phyloP scores from a whole-genome alignment of 2,797 vertebrate genomes.

The Hephaestus fuliginosus region DNA sequence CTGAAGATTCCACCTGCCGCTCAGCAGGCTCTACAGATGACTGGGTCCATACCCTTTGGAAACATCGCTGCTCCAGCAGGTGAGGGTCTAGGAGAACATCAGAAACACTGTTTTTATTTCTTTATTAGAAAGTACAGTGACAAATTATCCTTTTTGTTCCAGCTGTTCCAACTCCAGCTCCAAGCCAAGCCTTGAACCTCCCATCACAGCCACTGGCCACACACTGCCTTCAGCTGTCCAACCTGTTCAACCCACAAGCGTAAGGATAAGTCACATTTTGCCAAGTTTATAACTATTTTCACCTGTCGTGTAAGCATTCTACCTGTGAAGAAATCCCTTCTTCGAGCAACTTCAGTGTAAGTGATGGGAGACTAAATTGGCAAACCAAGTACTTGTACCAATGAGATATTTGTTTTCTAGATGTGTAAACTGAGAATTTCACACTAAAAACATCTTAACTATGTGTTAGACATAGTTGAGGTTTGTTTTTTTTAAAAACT shows the following conservation, averaged over 20 bases:
- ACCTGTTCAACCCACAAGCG: conserved; percentile 99
- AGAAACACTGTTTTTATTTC: too few species aligned
- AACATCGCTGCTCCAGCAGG: conserved; percentile 87
- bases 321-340: neutral
- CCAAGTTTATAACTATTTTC: too few species aligned
- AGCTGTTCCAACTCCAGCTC: conserved; percentile 82
- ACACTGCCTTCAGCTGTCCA: conserved; percentile 98
- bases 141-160: conserved; percentile 10
- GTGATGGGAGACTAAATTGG: neutral
- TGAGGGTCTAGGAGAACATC: conserved; percentile 58
- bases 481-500: neutral
- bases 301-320: too few species aligned
- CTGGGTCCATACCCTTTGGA: conserved; percentile 93
- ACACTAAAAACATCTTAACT: too few species aligned
- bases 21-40: conserved; percentile 98
- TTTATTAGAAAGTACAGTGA: neutral
- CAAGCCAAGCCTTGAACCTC: conserved; percentile 86
- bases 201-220: conserved; percentile 95
- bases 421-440: too few species aligned
- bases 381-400: too few species aligned
- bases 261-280: conserved; percentile 79
- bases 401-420: too few species aligned
- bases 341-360: neutral
- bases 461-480: too few species aligned
- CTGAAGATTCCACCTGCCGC: conserved; percentile 98